Evolutionary conservation across 2,888 invertebrate genomes (phyloP).

Genomic region (Hypolimnas misippus): DNA sequence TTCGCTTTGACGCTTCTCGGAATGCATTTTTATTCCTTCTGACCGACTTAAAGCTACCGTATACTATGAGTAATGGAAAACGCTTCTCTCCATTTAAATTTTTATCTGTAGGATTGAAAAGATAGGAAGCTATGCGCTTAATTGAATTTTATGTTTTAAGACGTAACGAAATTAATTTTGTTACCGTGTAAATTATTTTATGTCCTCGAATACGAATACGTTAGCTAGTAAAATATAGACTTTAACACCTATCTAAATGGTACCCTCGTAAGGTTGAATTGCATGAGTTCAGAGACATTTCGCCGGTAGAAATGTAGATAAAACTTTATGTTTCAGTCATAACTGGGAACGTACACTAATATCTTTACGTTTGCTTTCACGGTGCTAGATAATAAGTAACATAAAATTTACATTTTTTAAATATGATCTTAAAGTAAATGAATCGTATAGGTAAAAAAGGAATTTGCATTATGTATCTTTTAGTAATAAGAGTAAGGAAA

Average conservation of each 20-base stretch:
- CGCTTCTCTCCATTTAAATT: slow-evolving; percentile 17
- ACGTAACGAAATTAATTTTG: background rate
- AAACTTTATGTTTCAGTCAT: slow-evolving; percentile 8
- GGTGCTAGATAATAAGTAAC: background rate
- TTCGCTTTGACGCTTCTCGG: slow-evolving; percentile 33
- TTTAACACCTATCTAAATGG: slow-evolving; percentile 23
- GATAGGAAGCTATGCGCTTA: background rate
- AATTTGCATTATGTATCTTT: no score
- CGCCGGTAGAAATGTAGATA: slow-evolving; percentile 12
- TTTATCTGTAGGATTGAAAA: slow-evolving; percentile 16
- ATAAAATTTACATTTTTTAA: background rate
- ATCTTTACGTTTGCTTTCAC: slow-evolving; percentile 1
- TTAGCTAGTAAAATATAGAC: slow-evolving; percentile 1
- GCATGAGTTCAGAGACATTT: slow-evolving; percentile 21
- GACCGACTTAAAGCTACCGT: slow-evolving; percentile 28
- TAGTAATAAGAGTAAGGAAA: no score
- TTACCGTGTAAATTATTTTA: background rate
- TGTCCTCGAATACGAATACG: background rate
- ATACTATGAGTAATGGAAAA: slow-evolving; percentile 31
- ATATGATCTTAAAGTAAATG: background rate
- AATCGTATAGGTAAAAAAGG: no score
- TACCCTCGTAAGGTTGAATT: slow-evolving; percentile 31
- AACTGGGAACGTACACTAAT: slow-evolving; percentile 4
- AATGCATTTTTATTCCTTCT: slow-evolving; percentile 39
- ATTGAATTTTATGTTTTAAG: background rate